Conservation (phyloP, 1,140 invertebrate species). For the Conus ventricosus region DNA sequence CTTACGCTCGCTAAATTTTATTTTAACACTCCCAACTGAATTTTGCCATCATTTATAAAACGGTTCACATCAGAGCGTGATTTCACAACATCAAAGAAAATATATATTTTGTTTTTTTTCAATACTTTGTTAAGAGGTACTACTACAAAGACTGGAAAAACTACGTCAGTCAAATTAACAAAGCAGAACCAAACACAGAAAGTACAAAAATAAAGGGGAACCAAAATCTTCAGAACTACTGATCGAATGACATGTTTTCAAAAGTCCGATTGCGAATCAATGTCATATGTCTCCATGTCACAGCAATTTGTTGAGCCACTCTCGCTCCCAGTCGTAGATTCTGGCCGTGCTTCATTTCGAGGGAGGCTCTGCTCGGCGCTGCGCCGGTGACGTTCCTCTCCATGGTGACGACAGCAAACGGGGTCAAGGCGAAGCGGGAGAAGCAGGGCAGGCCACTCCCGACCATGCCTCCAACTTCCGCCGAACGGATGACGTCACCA, state of each 20-base stretch:
- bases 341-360: conserved; percentile 43
- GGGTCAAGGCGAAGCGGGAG: conserved; percentile 47
- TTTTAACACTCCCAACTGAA: too few relatives aligned
- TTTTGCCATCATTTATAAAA: too few relatives aligned
- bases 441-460: conserved; percentile 41
- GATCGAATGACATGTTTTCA: background rate
- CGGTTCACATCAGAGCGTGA: too few relatives aligned
- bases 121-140: too few relatives aligned
- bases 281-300: background rate
- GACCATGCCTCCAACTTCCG: conserved; percentile 54
- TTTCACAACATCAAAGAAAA: too few relatives aligned
- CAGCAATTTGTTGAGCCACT: conserved; percentile 49
- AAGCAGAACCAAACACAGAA: background rate
- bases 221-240: background rate
- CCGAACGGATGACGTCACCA: conserved; percentile 40
- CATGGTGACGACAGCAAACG: conserved; percentile 42
- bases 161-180: background rate
- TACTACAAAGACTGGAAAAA: too few relatives aligned
- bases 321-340: conserved; percentile 51
- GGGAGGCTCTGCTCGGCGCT: conserved; percentile 44
- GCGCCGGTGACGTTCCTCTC: conserved; percentile 29
- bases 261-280: background rate
- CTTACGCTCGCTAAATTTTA: too few relatives aligned
- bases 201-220: background rate
- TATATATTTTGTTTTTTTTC: too few relatives aligned